Base-by-base conservation (phyloP, 2,888 invertebrate genomes). In the Lepeophtheirus nordmannii region DNA sequence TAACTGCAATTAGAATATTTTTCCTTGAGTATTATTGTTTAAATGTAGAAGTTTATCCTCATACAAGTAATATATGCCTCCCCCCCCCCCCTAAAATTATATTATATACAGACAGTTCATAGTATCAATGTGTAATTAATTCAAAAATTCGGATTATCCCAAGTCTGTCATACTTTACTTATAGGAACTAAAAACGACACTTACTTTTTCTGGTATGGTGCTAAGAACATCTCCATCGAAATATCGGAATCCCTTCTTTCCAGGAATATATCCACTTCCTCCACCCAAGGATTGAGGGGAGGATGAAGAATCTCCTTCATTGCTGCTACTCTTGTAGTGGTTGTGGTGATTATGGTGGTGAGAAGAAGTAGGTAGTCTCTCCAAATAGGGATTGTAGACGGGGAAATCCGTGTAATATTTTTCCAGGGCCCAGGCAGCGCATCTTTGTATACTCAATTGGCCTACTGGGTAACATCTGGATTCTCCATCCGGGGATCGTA, bases 331-430 rank as follows among this genome's bases (percentile, higher is more conserved):
- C 30, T 30, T 30, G 30, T 30, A 30, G 30, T 30, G 30, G 30
- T 7, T 30, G 8, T 46, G 53, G 8, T 14, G n/a, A 8, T 17
- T 1, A n/a, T 17, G 14, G 53, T 46, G 53, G 53, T 14, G 17
- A 17, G n/a, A n/a, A 46, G 17, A 46, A 17, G n/a, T 46, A 5
- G 53, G 53, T 5, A 46, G n/a, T 46, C 53, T 14, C 53, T 46
- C 53, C 53, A 46, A 17, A 46, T 46, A 46, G 53, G 94, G 94
- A 78, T 98, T 98, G 74, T 92, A 98, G 70, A 93, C 88, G 0
- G 91, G 85, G 76, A 98, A 98, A 74, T 93, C 92, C 0, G 90
- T 87, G 74, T 96, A 94, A 77, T 98, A 99, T 72, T 85, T 86
- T 76, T 96, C 91, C 53, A 97, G 77, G 7, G 93, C 85, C 86